phyloP scores from a whole-genome alignment of 2,888 invertebrate genomes.

The Bruchidius siliquastri region DNA sequence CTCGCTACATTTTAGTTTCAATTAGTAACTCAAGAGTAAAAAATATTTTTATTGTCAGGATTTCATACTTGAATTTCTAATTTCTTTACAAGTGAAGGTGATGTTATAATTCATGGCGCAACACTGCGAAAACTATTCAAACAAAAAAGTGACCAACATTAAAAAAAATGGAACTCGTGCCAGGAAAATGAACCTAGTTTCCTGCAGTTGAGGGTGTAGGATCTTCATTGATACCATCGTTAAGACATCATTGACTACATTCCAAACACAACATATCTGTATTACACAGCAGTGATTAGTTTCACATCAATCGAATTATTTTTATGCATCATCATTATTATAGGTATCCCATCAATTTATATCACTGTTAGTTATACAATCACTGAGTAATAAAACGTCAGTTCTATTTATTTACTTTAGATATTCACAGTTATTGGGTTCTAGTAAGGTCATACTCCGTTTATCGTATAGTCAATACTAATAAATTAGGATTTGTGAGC shows the following conservation, averaged over 20 bases:
- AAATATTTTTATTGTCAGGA: no score
- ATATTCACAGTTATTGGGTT: neutral
- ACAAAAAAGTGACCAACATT: no score
- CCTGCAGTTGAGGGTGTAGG: no score
- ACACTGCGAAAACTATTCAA: no score
- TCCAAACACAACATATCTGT: neutral
- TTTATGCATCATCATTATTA: neutral
- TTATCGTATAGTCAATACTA: neutral
- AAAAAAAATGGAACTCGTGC: no score
- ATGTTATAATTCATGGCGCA: no score
- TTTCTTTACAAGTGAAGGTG: no score
- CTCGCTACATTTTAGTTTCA: no score
- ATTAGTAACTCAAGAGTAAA: no score
- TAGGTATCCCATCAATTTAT: neutral
- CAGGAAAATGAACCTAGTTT: no score
- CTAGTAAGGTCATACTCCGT: neutral
- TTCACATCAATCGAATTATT: neutral
- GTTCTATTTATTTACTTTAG: neutral
- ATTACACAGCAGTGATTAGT: neutral
- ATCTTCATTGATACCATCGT: no score
- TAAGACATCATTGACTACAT: neutral
- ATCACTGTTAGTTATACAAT: neutral
- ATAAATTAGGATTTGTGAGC: neutral
- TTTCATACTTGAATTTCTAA: no score
- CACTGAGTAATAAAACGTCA: neutral